phyloP scores from a whole-genome alignment of 2,113 vertebrate genomes.

The Tragulus kanchil region DNA sequence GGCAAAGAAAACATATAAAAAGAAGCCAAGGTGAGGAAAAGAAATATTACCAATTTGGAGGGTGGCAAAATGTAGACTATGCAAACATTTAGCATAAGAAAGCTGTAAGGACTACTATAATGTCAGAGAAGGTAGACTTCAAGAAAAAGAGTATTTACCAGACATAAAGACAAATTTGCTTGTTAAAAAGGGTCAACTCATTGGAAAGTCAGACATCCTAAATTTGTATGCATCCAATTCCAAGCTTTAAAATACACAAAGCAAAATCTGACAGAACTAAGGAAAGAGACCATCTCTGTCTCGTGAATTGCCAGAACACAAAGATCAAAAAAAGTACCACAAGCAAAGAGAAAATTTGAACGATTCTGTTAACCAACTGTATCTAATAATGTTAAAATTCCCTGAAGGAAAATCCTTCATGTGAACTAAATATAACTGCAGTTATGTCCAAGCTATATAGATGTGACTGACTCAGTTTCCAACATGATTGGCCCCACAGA shows the following conservation, averaged over 20 bases:
- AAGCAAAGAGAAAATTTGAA: background rate
- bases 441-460: background rate
- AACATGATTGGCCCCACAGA: background rate
- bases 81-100: background rate
- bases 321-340: background rate
- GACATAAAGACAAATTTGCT: background rate
- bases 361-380: background rate
- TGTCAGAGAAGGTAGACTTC: background rate
- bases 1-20: background rate
- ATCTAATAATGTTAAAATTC: background rate
- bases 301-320: background rate
- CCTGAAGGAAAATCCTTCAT: background rate
- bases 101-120: background rate
- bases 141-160: background rate
- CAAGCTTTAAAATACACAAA: slow-evolving; percentile 9
- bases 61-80: background rate
- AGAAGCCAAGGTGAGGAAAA: background rate
- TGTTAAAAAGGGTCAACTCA: background rate
- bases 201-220: background rate
- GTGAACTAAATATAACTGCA: background rate
- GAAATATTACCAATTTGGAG: background rate
- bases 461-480: background rate
- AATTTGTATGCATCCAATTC: background rate
- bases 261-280: background rate
- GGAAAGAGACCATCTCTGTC: background rate